Conservation (phyloP, 2,888 invertebrate species). For the Xestia rhomboidea region DNA sequence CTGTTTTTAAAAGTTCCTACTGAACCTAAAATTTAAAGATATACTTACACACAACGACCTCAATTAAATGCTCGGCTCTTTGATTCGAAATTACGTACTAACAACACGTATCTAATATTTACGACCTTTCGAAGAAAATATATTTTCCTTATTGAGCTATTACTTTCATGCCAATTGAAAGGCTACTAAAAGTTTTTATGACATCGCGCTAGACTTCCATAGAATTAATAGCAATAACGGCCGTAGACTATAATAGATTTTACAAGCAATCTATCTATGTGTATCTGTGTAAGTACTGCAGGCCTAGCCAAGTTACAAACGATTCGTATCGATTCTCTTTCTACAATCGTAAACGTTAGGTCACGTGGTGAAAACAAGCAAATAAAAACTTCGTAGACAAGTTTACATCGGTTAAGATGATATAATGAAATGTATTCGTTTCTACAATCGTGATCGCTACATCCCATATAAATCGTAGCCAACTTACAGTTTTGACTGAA, state of each 20-base stretch:
- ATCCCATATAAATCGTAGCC: too few relatives aligned
- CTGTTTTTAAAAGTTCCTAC: neutral
- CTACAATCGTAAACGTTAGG: too few relatives aligned
- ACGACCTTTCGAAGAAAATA: constrained; percentile 28
- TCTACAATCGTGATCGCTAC: too few relatives aligned
- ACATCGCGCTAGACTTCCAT: constrained; percentile 9
- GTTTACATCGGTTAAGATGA: too few relatives aligned
- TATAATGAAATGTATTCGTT: too few relatives aligned
- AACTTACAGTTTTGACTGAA: too few relatives aligned
- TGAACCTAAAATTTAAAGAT: neutral
- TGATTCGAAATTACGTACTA: constrained; percentile 28
- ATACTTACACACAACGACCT: neutral
- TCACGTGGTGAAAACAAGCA: too few relatives aligned
- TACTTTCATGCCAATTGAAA: constrained; percentile 28
- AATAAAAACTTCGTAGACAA: too few relatives aligned
- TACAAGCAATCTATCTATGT: neutral
- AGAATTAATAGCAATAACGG: constrained; percentile 31
- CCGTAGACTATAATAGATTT: neutral
- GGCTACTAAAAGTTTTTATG: constrained; percentile 39
- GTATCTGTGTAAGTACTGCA: neutral
- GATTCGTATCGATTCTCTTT: too few relatives aligned
- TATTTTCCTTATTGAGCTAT: constrained; percentile 41
- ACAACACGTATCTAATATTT: constrained; percentile 21
- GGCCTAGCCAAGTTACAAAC: too few relatives aligned
- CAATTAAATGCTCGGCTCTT: neutral